A percentile compares a stretch with the other conserved stretches of the same genome.
phyloP scores from a whole-genome alignment of 1,140 invertebrate genomes.

The Ridgeia piscesae region DNA sequence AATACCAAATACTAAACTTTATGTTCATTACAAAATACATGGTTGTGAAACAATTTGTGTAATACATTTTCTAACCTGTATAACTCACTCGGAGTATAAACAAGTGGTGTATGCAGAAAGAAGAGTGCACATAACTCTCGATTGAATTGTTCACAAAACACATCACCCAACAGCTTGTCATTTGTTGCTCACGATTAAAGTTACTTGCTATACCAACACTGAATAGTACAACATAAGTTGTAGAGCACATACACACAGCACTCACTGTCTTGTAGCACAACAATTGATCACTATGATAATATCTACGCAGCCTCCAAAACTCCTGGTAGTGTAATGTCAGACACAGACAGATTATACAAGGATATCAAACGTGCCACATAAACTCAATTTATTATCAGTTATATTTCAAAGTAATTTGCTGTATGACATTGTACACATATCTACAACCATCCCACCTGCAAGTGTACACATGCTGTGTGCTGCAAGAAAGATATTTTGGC shows the following conservation, averaged over 20 bases:
- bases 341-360: neutral
- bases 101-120: neutral
- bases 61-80: neutral
- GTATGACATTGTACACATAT: neutral
- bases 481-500: neutral
- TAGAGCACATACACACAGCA: neutral
- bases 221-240: neutral
- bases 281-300: neutral
- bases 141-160: neutral
- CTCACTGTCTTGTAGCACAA: neutral
- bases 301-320: neutral
- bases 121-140: neutral
- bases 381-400: neutral
- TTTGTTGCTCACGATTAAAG: neutral
- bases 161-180: neutral
- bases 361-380: neutral
- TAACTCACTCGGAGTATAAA: neutral
- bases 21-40: neutral
- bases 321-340: neutral
- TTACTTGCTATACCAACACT: neutral
- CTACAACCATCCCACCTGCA: neutral
- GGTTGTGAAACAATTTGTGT: neutral
- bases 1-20: neutral
- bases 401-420: neutral
- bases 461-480: too few species aligned